Percentiles rank a stretch among this genome's conserved stretches.
Evolutionary conservation across 2,113 vertebrate genomes (phyloP).

Genomic region (Ranitomeya imitator): DNA sequence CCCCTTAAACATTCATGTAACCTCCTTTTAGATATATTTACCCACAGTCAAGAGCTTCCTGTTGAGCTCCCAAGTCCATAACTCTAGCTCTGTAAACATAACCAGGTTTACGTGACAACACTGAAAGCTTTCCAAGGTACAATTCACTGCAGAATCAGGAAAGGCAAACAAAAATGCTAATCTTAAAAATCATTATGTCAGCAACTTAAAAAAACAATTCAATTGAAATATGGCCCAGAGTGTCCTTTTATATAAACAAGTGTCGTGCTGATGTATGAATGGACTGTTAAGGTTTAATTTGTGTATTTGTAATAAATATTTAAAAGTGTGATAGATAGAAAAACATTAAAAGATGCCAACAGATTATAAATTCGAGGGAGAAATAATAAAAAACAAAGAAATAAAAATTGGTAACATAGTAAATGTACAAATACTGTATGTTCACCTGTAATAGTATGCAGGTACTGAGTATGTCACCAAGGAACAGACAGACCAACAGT

Average conservation of each 20-base stretch:
- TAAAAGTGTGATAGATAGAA: not conserved
- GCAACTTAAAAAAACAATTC: constrained; percentile 13
- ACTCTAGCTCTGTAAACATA: not conserved
- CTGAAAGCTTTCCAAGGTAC: not conserved
- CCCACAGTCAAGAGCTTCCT: not conserved
- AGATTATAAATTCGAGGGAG: not conserved
- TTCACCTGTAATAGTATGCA: no score
- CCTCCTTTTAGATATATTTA: not conserved
- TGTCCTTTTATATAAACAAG: constrained; percentile 17
- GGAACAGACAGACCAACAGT: no score
- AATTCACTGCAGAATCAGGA: not conserved
- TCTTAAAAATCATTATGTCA: constrained; percentile 22
- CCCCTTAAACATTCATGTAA: not conserved
- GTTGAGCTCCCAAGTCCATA: not conserved
- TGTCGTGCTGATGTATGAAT: constrained; percentile 13
- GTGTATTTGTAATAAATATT: constrained; percentile 16
- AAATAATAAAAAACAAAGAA: not conserved
- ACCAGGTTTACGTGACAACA: not conserved
- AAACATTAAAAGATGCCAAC: not conserved
- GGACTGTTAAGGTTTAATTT: constrained; percentile 7
- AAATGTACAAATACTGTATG: not conserved
- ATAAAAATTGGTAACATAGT: not conserved
- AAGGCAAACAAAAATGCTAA: constrained; percentile 16
- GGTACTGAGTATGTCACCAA: no score
- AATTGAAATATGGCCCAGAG: not conserved